These are phyloP conservation scores for Grammomys surdaster DNA, from an alignment of 2,113 vertebrate species.

Conservation along the genomic window DNA sequence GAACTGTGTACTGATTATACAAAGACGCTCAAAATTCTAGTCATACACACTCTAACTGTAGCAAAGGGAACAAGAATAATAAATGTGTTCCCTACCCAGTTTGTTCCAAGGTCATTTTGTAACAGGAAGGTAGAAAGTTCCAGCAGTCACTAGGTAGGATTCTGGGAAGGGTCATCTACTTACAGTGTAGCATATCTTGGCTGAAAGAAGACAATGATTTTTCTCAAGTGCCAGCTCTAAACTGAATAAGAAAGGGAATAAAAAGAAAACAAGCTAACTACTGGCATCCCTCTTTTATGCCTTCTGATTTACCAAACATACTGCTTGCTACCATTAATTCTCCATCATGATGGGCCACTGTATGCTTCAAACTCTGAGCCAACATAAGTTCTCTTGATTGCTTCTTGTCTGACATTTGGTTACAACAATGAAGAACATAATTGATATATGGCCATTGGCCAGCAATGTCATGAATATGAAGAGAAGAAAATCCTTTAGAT, in stretches of 20 bases:
- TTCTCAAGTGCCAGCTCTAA: not conserved
- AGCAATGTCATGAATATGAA: fast-evolving
- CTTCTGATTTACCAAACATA: not conserved
- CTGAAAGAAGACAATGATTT: not conserved
- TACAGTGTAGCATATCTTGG: not conserved
- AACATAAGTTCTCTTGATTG: not conserved
- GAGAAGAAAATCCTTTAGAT: too few species aligned
- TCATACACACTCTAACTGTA: too few species aligned
- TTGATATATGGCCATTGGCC: fast-evolving
- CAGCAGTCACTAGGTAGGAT: not conserved
- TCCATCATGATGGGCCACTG: not conserved
- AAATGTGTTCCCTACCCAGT: too few species aligned
- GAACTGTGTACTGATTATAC: not conserved
- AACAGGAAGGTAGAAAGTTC: not conserved
- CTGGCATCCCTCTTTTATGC: not conserved
- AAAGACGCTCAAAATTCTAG: not conserved
- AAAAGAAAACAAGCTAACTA: not conserved
- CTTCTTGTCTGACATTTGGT: not conserved
- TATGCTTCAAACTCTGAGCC: not conserved
- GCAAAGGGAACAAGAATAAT: not conserved
- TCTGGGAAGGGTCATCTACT: not conserved
- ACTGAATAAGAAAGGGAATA: not conserved
- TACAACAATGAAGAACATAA: not conserved
- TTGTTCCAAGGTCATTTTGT: not conserved
- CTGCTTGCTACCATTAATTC: too few species aligned